These are phyloP conservation scores for Athalia circularis DNA, from an alignment of 2,888 invertebrate genomes.

Conservation along the genomic window DNA sequence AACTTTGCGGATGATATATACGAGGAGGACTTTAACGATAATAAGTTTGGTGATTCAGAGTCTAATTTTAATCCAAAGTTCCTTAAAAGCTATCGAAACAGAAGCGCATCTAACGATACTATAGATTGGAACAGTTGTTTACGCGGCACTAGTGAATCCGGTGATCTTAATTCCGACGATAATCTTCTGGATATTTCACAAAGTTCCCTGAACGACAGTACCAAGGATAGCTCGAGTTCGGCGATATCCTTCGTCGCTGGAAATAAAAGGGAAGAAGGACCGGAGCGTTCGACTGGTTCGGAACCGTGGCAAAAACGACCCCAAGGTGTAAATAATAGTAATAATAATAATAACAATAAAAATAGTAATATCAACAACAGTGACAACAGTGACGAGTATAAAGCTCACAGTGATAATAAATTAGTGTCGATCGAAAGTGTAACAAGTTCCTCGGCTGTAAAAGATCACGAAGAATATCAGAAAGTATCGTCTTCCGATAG, in stretches of 20 bases:
- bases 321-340: neutral
- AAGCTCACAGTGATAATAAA: conserved; percentile 1
- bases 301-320: neutral
- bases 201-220: conserved; percentile 13
- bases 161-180: neutral
- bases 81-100: neutral
- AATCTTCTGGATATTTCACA: neutral
- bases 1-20: neutral
- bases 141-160: neutral
- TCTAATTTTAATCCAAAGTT: neutral
- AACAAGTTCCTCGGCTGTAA: too few relatives aligned
- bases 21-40: neutral
- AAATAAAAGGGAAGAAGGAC: neutral
- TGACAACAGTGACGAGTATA: neutral
- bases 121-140: conserved; percentile 22
- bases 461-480: neutral
- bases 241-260: neutral
- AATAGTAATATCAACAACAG: too few relatives aligned
- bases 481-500: neutral
- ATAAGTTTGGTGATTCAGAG: neutral
- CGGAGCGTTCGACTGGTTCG: neutral
- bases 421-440: neutral
- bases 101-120: conserved; percentile 46
- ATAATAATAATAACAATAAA: neutral
- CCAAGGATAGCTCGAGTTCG: conserved; percentile 22